phyloP scores from a whole-genome alignment of 2,888 invertebrate genomes.

The Drosophila tripunctata region DNA sequence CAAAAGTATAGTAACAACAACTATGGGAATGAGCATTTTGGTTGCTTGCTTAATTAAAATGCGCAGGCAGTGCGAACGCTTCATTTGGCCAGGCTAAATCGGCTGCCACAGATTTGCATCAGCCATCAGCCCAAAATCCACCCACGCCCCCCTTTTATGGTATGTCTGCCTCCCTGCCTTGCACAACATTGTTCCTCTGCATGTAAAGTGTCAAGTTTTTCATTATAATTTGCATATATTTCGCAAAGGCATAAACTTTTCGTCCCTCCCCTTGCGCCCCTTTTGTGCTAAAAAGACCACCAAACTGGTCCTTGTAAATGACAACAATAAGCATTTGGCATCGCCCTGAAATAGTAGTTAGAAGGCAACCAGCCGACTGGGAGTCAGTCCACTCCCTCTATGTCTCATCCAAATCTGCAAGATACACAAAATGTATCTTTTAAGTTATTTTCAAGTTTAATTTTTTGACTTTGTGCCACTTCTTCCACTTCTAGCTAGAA shows the following conservation, averaged over 20 bases:
- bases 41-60: slow-evolving; percentile 77
- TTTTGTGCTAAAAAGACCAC: not conserved
- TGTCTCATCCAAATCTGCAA: slow-evolving; percentile 39
- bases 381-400: slow-evolving; percentile 3
- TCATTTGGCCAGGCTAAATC: slow-evolving; percentile 77
- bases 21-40: slow-evolving; percentile 43
- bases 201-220: slow-evolving; percentile 82
- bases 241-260: slow-evolving; percentile 74
- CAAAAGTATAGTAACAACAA: not conserved
- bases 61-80: slow-evolving; percentile 73
- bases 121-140: slow-evolving; percentile 32
- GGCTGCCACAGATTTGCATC: slow-evolving; percentile 72
- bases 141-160: not conserved
- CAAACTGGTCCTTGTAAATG: slow-evolving; percentile 55
- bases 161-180: not conserved
- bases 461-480: slow-evolving; percentile 64
- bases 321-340: slow-evolving; percentile 77
- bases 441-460: slow-evolving; percentile 79
- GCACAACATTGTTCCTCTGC: slow-evolving; percentile 54
- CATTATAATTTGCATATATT: slow-evolving; percentile 83
- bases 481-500: not conserved
- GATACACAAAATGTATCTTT: slow-evolving; percentile 66
- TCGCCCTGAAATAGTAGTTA: slow-evolving; percentile 53
- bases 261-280: slow-evolving; percentile 13
- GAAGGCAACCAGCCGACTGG: slow-evolving; percentile 38